phyloP scores from a whole-genome alignment of 2,113 vertebrate genomes.

The Motacilla alba region DNA sequence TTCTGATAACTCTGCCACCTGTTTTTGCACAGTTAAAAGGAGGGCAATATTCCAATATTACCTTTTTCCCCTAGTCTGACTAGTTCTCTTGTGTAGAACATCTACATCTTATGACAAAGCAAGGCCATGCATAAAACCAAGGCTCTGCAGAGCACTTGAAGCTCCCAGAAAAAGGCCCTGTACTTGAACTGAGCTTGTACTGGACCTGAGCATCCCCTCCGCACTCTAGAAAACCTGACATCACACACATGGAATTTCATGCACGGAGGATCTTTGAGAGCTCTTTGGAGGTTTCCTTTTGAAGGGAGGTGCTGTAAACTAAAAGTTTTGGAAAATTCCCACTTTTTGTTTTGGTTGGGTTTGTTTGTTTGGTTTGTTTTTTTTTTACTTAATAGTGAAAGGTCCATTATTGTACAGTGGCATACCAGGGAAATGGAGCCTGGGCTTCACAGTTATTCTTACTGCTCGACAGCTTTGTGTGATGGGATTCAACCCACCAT shows the following conservation, averaged over 20 bases:
- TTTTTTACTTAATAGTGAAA: neutral
- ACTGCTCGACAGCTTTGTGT: neutral
- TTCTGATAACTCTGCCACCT: neutral
- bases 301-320: neutral
- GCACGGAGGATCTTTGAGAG: neutral
- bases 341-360: neutral
- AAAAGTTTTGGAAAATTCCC: neutral
- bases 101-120: neutral
- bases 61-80: neutral
- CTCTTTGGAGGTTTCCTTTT: neutral
- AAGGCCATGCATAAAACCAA: neutral
- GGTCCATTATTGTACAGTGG: neutral
- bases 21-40: neutral
- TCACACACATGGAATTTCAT: rapidly evolving
- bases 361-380: neutral
- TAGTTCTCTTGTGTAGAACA: neutral
- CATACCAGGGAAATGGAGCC: neutral
- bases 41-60: neutral
- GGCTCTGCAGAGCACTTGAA: neutral
- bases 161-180: neutral
- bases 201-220: neutral
- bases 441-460: neutral
- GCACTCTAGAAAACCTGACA: neutral
- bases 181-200: neutral
- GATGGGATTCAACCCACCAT: neutral